Conservation (phyloP, 2,888 invertebrate genomes). For the Dryobotodes eremita region DNA sequence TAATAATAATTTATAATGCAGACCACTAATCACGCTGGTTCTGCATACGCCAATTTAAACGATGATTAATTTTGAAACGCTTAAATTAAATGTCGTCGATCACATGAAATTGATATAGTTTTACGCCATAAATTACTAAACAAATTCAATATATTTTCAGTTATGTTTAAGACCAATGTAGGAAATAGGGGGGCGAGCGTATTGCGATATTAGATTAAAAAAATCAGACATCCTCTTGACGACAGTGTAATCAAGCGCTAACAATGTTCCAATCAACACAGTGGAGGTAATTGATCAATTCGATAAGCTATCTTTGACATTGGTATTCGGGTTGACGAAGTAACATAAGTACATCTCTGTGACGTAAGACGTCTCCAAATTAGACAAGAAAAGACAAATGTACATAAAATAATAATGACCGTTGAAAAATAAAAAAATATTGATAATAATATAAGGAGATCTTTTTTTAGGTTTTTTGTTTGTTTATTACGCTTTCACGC, state of each 20-base stretch:
- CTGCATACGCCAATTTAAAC: slow-evolving; percentile 27
- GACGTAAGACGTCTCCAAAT: neutral
- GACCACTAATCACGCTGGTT: slow-evolving; percentile 27
- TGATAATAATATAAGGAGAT: neutral
- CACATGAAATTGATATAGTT: slow-evolving; percentile 8
- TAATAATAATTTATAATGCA: slow-evolving; percentile 29
- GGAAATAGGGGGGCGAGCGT: neutral
- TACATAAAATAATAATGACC: neutral
- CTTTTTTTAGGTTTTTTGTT: no score
- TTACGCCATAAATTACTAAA: neutral
- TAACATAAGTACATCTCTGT: neutral
- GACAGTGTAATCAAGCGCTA: slow-evolving; percentile 45
- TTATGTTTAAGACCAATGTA: neutral
- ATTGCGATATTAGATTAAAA: neutral
- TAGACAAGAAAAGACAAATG: neutral
- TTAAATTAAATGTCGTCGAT: slow-evolving; percentile 16
- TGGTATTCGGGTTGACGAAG: slow-evolving; percentile 24
- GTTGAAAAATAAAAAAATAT: neutral
- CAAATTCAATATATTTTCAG: slow-evolving; percentile 1
- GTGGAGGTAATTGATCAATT: slow-evolving; percentile 43
- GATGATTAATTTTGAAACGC: slow-evolving; percentile 35
- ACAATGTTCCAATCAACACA: slow-evolving; percentile 46
- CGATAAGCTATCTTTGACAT: slow-evolving; percentile 55
- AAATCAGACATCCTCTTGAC: slow-evolving; percentile 33
- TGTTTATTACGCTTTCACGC: no score